phyloP scores from a whole-genome alignment of 2,113 vertebrate genomes.

The Macrotis lagotis region DNA sequence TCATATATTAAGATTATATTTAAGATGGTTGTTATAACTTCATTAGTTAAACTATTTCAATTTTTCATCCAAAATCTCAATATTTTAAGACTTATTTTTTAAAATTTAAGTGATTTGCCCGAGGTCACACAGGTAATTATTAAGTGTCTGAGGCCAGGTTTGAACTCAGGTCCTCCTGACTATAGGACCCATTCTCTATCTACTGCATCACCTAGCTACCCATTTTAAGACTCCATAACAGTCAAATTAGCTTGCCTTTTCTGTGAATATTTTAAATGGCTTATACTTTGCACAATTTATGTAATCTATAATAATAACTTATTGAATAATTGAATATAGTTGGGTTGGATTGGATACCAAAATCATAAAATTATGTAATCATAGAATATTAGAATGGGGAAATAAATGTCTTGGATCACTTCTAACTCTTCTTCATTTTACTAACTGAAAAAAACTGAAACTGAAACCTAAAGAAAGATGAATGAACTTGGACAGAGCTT shows the following conservation, averaged over 20 bases:
- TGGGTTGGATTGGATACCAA: neutral
- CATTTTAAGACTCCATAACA: no score
- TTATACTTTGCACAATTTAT: neutral
- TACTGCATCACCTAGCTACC: no score
- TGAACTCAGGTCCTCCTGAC: no score
- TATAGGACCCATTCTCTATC: no score
- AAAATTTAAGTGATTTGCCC: no score
- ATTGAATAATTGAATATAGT: neutral
- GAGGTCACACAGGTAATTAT: no score
- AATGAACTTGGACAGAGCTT: neutral
- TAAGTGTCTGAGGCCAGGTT: no score
- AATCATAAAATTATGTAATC: conserved; percentile 26
- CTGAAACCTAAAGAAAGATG: neutral
- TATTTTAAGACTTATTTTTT: conserved; percentile 26
- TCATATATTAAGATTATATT: neutral
- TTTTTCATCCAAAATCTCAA: neutral
- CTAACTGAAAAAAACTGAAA: neutral
- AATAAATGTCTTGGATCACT: neutral
- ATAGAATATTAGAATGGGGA: neutral
- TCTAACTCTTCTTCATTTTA: neutral
- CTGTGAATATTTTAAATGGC: neutral
- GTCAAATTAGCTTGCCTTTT: neutral
- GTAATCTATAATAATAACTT: neutral
- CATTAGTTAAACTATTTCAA: neutral
- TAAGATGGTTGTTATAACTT: neutral